Base-by-base conservation (phyloP, 2,888 invertebrate genomes). In the Rapana venosa region DNA sequence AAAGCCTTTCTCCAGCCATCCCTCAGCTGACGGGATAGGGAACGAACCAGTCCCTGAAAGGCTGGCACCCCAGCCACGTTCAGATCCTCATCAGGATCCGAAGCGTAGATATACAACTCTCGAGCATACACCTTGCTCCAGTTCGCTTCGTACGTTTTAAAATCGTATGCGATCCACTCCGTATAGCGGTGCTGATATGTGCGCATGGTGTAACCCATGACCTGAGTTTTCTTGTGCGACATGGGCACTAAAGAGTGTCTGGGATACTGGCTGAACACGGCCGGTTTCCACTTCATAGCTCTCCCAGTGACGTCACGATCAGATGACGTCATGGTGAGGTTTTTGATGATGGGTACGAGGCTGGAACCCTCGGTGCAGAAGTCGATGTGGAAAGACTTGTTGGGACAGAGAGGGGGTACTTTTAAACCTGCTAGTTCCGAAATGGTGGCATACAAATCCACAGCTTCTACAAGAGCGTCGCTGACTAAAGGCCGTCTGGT, bases 141-240 rank as follows among this genome's bases (percentile, higher is more conserved):
- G 95, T 98, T 97, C 92, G 97, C 96, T 79, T 91, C 94, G 96
- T 96, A 97, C 97, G 92, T 96, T 96, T 88, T 96, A 96, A 90
- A 97, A 96, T 97, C 97, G 96, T 98, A 98, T 79, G 96, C 96
- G 79, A 98, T 96, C 98, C 98, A 98, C 95, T 98, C 97, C 0
- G 98, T 98, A 95, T 98, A 98, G 90, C 98, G 97, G 95, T 97
- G 98, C 90, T 97, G 96, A 88, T 96, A 95, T 13, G 98, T 98
- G 95, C 97, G 97, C 92, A 98, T 96, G 26, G 98, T 97, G 95
- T 98, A 98, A 0, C 98, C 98, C 98, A 98, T 98, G 91, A 98
- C 97, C 95, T 97, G 97, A 79, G 98, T 98, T 89, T 98, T 96
- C 87, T 97, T 97, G 20, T 98, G 98, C 94, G 98, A 97, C 95